Evolutionary conservation across 1,140 invertebrate genomes (phyloP), one percentile per base, ranked within the genome.

Genomic region (Oscheius sp.): DNA sequence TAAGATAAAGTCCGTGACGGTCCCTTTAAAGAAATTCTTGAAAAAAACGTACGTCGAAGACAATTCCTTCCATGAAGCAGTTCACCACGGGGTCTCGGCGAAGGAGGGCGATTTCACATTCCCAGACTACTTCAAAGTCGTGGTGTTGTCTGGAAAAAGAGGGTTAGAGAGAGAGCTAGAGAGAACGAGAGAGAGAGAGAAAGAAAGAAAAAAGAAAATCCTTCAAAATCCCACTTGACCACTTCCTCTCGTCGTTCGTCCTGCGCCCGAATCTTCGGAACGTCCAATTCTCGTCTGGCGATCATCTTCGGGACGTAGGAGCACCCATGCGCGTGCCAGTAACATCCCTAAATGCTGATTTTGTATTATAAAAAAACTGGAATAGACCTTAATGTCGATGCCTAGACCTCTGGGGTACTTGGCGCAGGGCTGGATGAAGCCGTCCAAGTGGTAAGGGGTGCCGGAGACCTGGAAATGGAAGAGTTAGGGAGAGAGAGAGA

Each of bases 271-370:
- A 55, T 55, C 49, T 23, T 55, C 7, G 7, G 7, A 15, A 55
- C 7, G 28, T 55, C 49, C 7, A 55, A 23, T 23, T 55, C 49
- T 23, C 49, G 7, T 55, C 49, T 55, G 7, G 49, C 7, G 23
- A 55, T 26, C 23, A 55, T 55, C 23, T 55, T 7, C 7, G 49
- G 49, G 7, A 55, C 49, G 23, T 55, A 55, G 4, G 7, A 13
- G 28, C 49, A 55, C 7, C 49, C 49, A 26, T 55, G 49, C 49
- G 49, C 49, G 28, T 55, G 49, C 49, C 49, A 55, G 23, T 55
- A 55, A 55, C 49, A 55, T 15, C 49, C 49, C 7, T 55, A 26
- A 23, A n/a, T n/a, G n/a, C n/a, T n/a, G n/a, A n/a, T n/a, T n/a
- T n/a, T n/a, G n/a, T n/a, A n/a, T n/a, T n/a, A n/a, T n/a, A n/a